A percentile compares a stretch with the other conserved stretches of the same genome.
These are phyloP conservation scores for Panopea generosa DNA, from an alignment of 2,888 invertebrate species.

Conservation along the genomic window DNA sequence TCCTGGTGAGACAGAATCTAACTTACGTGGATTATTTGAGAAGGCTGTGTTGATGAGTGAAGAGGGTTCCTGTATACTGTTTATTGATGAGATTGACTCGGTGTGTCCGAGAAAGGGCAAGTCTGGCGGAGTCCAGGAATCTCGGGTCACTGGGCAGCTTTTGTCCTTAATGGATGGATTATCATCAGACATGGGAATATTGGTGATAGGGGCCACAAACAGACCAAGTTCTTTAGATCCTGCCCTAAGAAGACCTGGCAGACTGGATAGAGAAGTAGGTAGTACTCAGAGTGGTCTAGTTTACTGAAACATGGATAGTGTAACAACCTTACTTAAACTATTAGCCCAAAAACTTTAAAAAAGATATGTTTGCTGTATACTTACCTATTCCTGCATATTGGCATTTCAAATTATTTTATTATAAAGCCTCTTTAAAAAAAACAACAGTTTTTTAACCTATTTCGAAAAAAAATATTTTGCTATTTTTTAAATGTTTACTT, in stretches of 20 bases:
- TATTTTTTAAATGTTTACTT: too few species aligned
- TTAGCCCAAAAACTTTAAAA: too few species aligned
- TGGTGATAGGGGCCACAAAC: slow-evolving; percentile 87
- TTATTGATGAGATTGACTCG: slow-evolving; percentile 85
- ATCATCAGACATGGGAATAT: slow-evolving; percentile 83
- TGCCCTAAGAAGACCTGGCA: slow-evolving; percentile 86
- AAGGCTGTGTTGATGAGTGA: slow-evolving; percentile 84
- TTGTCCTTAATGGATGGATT: slow-evolving; percentile 86
- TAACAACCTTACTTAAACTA: too few species aligned
- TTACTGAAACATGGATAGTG: too few species aligned
- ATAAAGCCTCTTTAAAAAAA: too few species aligned
- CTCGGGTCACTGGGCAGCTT: slow-evolving; percentile 86
- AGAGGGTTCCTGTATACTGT: slow-evolving; percentile 84
- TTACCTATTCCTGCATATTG: too few species aligned
- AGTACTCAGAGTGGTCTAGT: too few species aligned
- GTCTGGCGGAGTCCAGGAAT: slow-evolving; percentile 78
- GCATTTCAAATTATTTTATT: too few species aligned
- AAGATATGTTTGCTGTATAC: too few species aligned
- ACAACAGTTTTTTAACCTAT: too few species aligned
- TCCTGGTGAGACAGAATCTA: slow-evolving; percentile 87
- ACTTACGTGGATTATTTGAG: slow-evolving; percentile 86
- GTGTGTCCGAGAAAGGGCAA: slow-evolving; percentile 74
- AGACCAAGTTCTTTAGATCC: slow-evolving; percentile 86
- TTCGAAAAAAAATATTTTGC: too few species aligned
- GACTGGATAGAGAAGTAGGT: slow-evolving; percentile 87